Percentiles rank a stretch among this genome's conserved stretches.
phyloP scores from a whole-genome alignment of 2,888 invertebrate species.

The Himalopsyche kuldschensis region DNA sequence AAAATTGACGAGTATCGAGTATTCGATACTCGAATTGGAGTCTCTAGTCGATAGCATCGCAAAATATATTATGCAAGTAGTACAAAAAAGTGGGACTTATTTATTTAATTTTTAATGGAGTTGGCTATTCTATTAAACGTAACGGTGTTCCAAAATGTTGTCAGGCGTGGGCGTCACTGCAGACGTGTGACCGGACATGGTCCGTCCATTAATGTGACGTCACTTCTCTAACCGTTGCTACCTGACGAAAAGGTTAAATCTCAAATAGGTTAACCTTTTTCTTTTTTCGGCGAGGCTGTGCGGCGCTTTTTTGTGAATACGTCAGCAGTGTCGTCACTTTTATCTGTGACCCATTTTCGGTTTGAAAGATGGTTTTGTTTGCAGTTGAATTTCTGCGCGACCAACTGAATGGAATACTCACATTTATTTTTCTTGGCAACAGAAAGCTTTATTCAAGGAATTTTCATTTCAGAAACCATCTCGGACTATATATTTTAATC shows the following conservation, averaged over 20 bases:
- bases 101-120: too few species aligned
- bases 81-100: too few species aligned
- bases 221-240: neutral
- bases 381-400: neutral
- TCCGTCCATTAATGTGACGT: neutral
- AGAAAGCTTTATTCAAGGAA: neutral
- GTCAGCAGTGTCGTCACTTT: neutral
- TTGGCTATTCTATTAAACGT: too few species aligned
- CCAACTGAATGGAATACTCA: neutral
- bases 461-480: neutral
- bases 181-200: neutral
- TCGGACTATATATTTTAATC: neutral
- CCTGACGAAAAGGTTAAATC: conserved; percentile 13
- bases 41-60: too few species aligned
- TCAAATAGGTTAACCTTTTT: conserved; percentile 17
- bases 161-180: neutral
- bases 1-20: too few species aligned
- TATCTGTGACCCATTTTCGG: neutral
- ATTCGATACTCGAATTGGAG: too few species aligned
- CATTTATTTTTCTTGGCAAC: neutral
- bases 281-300: neutral
- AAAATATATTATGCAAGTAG: too few species aligned
- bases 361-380: neutral
- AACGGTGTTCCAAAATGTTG: too few species aligned
- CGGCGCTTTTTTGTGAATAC: neutral